A percentile compares a stretch with the other conserved stretches of the same genome.
Conservation (phyloP, 2,113 vertebrate species). For the Capreolus pygargus region DNA sequence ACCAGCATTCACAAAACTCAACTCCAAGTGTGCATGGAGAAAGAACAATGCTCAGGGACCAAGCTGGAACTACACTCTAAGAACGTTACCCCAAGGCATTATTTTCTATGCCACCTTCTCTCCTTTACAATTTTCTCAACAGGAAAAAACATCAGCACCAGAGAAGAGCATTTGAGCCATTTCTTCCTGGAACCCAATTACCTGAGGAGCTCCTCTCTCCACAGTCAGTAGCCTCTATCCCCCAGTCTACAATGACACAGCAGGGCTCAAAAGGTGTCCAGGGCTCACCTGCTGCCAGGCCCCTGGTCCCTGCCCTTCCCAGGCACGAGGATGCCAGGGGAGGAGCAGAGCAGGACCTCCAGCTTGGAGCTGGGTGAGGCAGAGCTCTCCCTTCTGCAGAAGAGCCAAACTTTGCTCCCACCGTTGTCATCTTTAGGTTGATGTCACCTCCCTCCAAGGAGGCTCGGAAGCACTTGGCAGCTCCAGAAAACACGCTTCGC, state of each 20-base stretch:
- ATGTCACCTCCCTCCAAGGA: slow-evolving; percentile 20
- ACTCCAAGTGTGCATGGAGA: slow-evolving; percentile 47
- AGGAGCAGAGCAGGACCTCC: neutral
- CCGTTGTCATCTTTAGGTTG: slow-evolving; percentile 2
- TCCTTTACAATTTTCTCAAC: slow-evolving; percentile 59
- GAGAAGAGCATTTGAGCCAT: slow-evolving; percentile 66
- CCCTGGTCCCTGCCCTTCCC: slow-evolving; percentile 41
- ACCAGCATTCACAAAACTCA: slow-evolving; percentile 40
- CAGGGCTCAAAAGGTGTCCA: slow-evolving; percentile 67
- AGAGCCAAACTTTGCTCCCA: slow-evolving; percentile 76
- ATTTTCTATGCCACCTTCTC: slow-evolving; percentile 48
- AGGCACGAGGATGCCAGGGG: neutral
- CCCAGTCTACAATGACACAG: slow-evolving; percentile 80
- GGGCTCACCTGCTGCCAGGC: slow-evolving; percentile 49
- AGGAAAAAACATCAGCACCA: slow-evolving; percentile 44
- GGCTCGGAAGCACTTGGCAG: slow-evolving; percentile 28
- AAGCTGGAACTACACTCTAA: slow-evolving; percentile 56
- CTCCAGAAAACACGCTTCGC: neutral
- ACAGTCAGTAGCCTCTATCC: slow-evolving; percentile 51
- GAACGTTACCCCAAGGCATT: slow-evolving; percentile 48
- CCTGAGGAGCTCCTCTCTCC: slow-evolving; percentile 49
- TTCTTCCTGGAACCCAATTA: slow-evolving; percentile 69
- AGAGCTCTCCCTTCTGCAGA: slow-evolving; percentile 48
- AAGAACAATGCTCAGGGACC: slow-evolving; percentile 68
- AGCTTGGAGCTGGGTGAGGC: neutral